These are phyloP conservation scores for Trachelus tabidus DNA, from an alignment of 2,888 invertebrate genomes.

Conservation along the genomic window DNA sequence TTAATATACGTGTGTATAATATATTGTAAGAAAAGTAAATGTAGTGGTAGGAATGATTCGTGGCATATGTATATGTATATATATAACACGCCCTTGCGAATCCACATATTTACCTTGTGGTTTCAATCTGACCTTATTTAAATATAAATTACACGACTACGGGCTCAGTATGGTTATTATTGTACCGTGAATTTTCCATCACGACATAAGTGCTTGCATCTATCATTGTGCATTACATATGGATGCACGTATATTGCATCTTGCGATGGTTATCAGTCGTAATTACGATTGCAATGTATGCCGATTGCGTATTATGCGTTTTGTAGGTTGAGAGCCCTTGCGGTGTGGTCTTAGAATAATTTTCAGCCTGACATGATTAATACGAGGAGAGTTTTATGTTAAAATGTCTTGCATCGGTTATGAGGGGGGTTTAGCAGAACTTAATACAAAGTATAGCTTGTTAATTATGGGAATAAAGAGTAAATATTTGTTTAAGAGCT, in stretches of 20 bases:
- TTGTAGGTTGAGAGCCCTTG: not conserved
- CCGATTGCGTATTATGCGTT: not conserved
- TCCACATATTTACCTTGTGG: constrained; percentile 62
- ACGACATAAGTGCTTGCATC: constrained; percentile 10
- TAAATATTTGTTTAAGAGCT: not conserved
- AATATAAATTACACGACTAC: constrained; percentile 58
- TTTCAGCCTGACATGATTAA: not conserved
- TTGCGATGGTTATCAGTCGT: not conserved
- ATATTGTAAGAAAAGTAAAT: not conserved
- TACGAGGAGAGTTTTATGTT: not conserved
- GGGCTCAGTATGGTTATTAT: constrained; percentile 12
- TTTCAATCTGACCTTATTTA: constrained; percentile 62
- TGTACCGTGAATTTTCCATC: constrained; percentile 29
- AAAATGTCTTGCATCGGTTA: not conserved
- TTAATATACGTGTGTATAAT: not conserved
- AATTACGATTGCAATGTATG: not conserved
- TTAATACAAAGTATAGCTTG: not conserved
- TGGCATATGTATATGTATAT: not conserved
- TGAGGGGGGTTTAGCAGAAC: not conserved
- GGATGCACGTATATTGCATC: not conserved
- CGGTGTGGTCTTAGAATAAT: not conserved
- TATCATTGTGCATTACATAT: not conserved
- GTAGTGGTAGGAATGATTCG: not conserved
- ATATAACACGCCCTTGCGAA: constrained; percentile 20
- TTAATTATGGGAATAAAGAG: not conserved